Percentiles rank a stretch among this genome's conserved stretches.
phyloP scores from a whole-genome alignment of 2,797 vertebrate species.

The Heteromormyrus szaboi region DNA sequence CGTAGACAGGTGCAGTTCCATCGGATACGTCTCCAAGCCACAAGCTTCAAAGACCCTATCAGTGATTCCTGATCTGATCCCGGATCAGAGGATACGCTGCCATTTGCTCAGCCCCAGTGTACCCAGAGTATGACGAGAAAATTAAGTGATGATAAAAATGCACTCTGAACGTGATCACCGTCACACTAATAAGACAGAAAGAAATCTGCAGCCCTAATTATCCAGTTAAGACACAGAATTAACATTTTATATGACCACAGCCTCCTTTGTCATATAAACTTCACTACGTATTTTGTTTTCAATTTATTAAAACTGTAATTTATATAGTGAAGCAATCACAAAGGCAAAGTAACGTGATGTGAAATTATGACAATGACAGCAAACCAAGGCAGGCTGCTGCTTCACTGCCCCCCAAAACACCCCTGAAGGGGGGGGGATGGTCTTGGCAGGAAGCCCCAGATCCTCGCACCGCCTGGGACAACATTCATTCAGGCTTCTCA shows the following conservation, averaged over 20 bases:
- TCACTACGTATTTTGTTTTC: background rate
- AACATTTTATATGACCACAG: background rate
- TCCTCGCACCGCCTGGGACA: slow-evolving; percentile 33
- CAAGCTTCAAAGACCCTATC: background rate
- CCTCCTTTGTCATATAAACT: background rate
- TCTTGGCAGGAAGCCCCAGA: slow-evolving; percentile 42
- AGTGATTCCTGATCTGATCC: background rate
- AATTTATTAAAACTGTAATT: background rate
- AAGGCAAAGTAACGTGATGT: background rate
- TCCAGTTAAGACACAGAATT: background rate
- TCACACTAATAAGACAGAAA: background rate
- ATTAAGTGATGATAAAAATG: background rate
- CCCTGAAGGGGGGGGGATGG: slow-evolving; percentile 18
- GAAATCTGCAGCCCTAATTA: background rate
- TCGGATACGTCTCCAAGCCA: background rate
- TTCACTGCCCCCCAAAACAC: background rate
- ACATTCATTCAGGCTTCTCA: slow-evolving; percentile 29
- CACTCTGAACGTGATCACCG: background rate
- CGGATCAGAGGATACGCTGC: background rate
- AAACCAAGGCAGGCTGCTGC: background rate
- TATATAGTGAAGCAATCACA: background rate
- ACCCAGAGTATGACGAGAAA: background rate
- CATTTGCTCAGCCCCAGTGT: background rate
- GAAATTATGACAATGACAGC: background rate
- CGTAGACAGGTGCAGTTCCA: background rate